These are phyloP conservation scores for Hyppa rectilinea DNA, from an alignment of 2,888 invertebrate species.

Conservation along the genomic window DNA sequence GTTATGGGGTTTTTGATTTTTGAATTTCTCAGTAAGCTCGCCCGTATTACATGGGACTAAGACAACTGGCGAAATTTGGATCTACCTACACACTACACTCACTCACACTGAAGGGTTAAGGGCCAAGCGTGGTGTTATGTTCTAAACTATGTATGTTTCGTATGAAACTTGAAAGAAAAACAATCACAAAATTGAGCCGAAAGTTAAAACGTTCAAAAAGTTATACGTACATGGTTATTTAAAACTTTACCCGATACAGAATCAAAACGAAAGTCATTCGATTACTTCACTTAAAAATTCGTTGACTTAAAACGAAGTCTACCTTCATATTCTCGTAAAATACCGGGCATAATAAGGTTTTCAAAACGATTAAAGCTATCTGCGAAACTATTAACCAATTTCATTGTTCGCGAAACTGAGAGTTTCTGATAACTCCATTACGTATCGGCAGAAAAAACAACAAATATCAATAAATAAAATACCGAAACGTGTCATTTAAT, in stretches of 20 bases:
- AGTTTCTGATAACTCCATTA: conserved; percentile 21
- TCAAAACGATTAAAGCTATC: not conserved
- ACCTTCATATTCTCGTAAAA: no score
- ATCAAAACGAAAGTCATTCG: not conserved
- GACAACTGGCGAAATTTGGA: no score
- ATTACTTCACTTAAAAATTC: not conserved
- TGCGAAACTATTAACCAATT: not conserved
- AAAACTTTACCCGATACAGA: no score
- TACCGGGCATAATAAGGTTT: not conserved
- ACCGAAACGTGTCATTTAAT: conserved; percentile 57
- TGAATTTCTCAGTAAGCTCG: no score
- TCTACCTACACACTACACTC: no score
- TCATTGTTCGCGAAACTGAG: not conserved
- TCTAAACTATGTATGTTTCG: no score
- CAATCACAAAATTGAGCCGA: not conserved
- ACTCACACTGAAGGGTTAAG: no score
- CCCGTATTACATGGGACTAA: no score
- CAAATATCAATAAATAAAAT: conserved; percentile 39
- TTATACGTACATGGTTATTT: no score
- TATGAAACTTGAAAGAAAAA: not conserved
- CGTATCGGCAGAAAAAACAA: conserved; percentile 5
- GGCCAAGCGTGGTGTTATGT: no score
- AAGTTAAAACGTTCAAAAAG: not conserved
- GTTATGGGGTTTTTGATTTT: no score
- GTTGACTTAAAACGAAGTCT: no score